Evolutionary conservation across 1,140 invertebrate species (phyloP), one percentile per base, ranked within the genome.

Genomic region (Sweltsa coloradensis): DNA sequence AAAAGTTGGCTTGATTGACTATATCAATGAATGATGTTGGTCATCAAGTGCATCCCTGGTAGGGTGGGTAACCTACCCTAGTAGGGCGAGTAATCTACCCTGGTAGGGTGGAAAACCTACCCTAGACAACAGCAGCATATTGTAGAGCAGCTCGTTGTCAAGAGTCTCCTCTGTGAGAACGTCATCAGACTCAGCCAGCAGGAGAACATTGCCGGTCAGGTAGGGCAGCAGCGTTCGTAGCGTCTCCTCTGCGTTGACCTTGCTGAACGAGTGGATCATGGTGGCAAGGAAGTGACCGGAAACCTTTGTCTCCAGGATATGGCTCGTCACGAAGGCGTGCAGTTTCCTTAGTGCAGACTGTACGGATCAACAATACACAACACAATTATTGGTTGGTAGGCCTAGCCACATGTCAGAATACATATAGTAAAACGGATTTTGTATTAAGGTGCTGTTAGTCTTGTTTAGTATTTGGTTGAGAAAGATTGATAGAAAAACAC

Each of bases 281-380:
- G 74, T 72, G 0, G 78, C 83, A 1, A 85, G 75, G 55, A 87
- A 73, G 57, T 79, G 81, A 0, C 87, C 88, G 1, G 88, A 81
- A 1, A 92, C 80, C 56, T 81, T 81, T 0, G 78, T 82, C 62
- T 94, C 90, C 36, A 88, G 77, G 6, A 88, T 81, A 16, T 76
- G 75, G 13, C 75, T 72, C 1, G 74, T 79, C 0, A 86, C 73
- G 64, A 89, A 92, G 5, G 68, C 64, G 26, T 76, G 75, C 4
- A 92, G 67, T 60, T 87, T 88, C 44, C 76, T 71, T 11, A 90
- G 57, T 0, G 85, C 86, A 47, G 74, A 71, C 63, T 83, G 64
- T 41, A n/a, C n/a, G n/a, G n/a, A n/a, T n/a, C n/a, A 81, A 81
- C 55, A 9, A 43, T 53, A 52, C 14, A 51, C 27, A 51, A 40